Conservation (phyloP, 2,797 vertebrate species). For the Halcyon chelicuti region DNA sequence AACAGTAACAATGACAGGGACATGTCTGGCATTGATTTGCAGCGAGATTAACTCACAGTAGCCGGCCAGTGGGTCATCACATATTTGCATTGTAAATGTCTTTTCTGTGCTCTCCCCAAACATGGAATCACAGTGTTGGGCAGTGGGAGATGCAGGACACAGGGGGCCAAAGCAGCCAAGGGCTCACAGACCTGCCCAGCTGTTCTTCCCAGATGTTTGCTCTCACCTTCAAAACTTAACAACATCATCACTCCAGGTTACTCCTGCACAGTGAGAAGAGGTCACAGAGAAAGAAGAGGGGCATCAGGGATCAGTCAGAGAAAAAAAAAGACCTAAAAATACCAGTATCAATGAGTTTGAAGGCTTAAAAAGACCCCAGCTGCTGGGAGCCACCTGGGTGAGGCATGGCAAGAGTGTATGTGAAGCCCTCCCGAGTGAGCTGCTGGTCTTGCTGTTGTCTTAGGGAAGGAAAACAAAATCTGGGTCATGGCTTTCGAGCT, state of each 20-base stretch:
- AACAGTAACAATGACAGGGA: not conserved
- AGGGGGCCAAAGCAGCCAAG: rapidly evolving
- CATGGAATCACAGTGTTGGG: rapidly evolving
- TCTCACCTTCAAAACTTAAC: not conserved
- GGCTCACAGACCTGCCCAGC: not conserved
- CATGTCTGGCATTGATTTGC: not conserved
- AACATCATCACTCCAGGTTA: rapidly evolving
- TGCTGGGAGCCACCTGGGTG: not conserved
- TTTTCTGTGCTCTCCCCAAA: not conserved
- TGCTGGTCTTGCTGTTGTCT: not conserved
- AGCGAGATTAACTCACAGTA: not conserved
- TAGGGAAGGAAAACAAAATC: not conserved
- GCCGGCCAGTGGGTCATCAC: rapidly evolving
- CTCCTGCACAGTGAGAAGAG: not conserved
- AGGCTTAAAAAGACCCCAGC: not conserved
- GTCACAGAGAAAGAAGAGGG: not conserved
- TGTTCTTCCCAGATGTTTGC: not conserved
- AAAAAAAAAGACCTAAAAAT: not conserved
- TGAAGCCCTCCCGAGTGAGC: not conserved
- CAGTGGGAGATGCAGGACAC: not conserved
- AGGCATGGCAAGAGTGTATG: rapidly evolving
- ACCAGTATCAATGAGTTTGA: not conserved
- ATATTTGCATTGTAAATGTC: rapidly evolving
- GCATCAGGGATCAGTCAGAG: not conserved
- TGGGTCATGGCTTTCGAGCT: not conserved